Conservation (phyloP, 2,797 vertebrate species). For the Orientallactaga sibirica region DNA sequence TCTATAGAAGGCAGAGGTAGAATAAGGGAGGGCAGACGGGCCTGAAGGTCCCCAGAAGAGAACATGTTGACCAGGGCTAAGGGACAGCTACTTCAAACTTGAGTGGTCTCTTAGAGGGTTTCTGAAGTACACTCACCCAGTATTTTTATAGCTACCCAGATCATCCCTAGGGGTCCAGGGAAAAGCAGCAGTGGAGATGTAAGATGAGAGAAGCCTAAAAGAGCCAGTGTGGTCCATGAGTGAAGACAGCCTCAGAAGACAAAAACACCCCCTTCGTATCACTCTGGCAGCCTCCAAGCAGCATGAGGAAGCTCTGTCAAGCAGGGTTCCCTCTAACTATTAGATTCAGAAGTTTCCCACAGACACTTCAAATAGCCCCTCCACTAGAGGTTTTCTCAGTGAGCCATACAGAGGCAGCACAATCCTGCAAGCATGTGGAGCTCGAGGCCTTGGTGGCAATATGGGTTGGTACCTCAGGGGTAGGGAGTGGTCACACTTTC, state of each 20-base stretch:
- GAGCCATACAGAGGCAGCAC: not conserved
- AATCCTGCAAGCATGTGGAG: no score
- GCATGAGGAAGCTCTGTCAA: rapidly evolving
- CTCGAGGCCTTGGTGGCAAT: not conserved
- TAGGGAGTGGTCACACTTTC: not conserved
- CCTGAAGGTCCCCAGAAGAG: not conserved
- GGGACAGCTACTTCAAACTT: not conserved
- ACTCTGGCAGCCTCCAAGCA: rapidly evolving
- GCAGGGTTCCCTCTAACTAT: rapidly evolving
- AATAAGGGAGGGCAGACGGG: not conserved
- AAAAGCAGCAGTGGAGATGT: not conserved
- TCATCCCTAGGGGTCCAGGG: not conserved
- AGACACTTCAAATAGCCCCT: not conserved
- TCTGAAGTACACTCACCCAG: not conserved
- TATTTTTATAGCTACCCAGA: not conserved
- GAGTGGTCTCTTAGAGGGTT: rapidly evolving
- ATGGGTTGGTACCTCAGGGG: no score
- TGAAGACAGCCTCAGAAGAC: not conserved
- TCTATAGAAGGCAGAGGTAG: not conserved
- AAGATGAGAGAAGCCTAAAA: not conserved
- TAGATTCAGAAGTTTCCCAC: not conserved
- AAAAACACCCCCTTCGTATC: rapidly evolving
- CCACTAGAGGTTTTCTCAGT: rapidly evolving
- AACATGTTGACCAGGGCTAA: not conserved
- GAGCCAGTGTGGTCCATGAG: not conserved